These are phyloP conservation scores for Eulemur albifrons DNA, from an alignment of 2,797 vertebrate genomes.

Conservation along the genomic window DNA sequence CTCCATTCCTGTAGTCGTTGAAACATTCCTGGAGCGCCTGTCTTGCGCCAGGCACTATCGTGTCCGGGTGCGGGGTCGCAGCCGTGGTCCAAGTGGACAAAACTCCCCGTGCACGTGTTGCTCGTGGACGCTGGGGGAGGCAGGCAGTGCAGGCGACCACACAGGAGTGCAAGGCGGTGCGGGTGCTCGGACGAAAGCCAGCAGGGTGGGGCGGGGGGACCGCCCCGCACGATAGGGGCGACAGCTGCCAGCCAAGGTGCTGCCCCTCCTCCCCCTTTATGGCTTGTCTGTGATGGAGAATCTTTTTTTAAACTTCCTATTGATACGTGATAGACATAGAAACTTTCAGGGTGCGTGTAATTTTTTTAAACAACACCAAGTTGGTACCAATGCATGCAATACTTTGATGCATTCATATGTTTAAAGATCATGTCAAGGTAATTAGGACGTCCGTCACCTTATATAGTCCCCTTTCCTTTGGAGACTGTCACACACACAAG, in stretches of 20 bases:
- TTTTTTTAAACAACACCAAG: too few species aligned
- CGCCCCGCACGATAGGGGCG: accelerated
- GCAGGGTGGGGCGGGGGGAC: accelerated
- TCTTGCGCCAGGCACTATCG: accelerated
- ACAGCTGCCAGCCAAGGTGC: neutral
- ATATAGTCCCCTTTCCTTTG: too few species aligned
- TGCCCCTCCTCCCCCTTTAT: accelerated
- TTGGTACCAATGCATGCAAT: too few species aligned
- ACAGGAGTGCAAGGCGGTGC: accelerated
- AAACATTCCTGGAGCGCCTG: accelerated
- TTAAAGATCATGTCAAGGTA: too few species aligned
- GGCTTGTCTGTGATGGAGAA: too few species aligned
- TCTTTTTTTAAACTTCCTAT: too few species aligned
- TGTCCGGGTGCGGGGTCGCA: too few species aligned
- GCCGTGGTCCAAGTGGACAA: accelerated
- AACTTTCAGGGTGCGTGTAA: too few species aligned
- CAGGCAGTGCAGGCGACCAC: neutral
- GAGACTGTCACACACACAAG: accelerated
- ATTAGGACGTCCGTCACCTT: too few species aligned
- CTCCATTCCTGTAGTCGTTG: accelerated
- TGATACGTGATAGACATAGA: too few species aligned
- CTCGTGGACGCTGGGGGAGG: neutral
- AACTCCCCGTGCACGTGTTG: accelerated
- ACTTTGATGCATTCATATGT: too few species aligned
- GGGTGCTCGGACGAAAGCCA: accelerated